Evolutionary conservation across 2,113 vertebrate genomes (phyloP).

Genomic region (Protobothrops flavoviridis): DNA sequence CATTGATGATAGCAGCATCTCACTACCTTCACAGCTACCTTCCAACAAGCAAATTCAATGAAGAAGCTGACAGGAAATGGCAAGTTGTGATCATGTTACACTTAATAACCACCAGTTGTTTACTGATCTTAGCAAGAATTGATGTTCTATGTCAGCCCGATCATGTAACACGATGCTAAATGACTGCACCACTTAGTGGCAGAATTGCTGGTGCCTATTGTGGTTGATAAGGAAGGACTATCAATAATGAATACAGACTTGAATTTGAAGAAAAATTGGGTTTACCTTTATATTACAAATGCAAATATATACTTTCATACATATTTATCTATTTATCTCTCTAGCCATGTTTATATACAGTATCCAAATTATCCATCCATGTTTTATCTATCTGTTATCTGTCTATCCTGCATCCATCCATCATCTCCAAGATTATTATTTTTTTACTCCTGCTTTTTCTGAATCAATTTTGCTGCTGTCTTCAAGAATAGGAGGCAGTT

Average conservation of each 20-base stretch:
- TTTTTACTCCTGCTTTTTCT: background rate
- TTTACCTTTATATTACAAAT: background rate
- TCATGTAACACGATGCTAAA: background rate
- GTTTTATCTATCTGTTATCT: background rate
- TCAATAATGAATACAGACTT: background rate
- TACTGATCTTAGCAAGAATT: background rate
- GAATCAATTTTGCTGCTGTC: background rate
- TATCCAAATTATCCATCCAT: background rate
- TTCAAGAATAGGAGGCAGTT: background rate
- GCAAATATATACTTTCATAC: background rate
- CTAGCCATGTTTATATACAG: background rate
- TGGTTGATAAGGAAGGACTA: background rate
- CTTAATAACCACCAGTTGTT: background rate
- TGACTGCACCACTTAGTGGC: background rate
- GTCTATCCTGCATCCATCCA: background rate
- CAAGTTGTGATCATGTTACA: background rate
- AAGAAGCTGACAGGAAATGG: background rate
- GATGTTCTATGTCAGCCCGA: background rate
- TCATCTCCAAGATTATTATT: background rate
- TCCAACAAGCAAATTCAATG: background rate
- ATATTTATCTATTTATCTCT: background rate
- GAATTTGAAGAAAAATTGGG: background rate
- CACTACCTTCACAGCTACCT: background rate
- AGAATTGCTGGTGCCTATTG: background rate
- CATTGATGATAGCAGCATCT: background rate